phyloP scores from a whole-genome alignment of 2,888 invertebrate genomes.

The Agrenia bidenticulata region DNA sequence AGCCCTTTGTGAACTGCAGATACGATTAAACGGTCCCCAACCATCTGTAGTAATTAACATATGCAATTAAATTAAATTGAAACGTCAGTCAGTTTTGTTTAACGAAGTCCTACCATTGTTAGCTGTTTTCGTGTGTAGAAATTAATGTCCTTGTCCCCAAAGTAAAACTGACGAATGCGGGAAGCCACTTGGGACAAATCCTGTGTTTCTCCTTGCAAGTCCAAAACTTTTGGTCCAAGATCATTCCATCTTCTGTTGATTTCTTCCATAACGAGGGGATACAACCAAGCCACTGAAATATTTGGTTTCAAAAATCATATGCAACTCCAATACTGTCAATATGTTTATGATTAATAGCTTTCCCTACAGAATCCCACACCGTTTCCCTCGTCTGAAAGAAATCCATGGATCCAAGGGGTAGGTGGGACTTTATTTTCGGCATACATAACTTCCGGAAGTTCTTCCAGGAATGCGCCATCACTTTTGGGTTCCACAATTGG shows the following conservation, averaged over 20 bases:
- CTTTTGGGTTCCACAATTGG: slow-evolving; percentile 28
- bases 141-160: slow-evolving; percentile 34
- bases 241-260: slow-evolving; percentile 33
- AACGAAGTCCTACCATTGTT: slow-evolving; percentile 24
- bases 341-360: not conserved
- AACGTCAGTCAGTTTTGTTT: not conserved
- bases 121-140: slow-evolving; percentile 33
- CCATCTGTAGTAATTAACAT: slow-evolving; percentile 34
- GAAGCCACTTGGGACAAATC: slow-evolving; percentile 27
- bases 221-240: slow-evolving; percentile 38
- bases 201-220: slow-evolving; percentile 32
- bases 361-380: slow-evolving; percentile 34
- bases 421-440: slow-evolving; percentile 18
- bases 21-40: slow-evolving; percentile 38
- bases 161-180: slow-evolving; percentile 35
- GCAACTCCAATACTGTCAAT: not conserved
- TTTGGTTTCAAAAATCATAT: not conserved
- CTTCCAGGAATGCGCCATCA: slow-evolving; percentile 28
- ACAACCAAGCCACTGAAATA: slow-evolving; percentile 37
- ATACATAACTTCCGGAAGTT: slow-evolving; percentile 34
- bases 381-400: slow-evolving; percentile 37
- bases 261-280: slow-evolving; percentile 40
- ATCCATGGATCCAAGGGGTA: slow-evolving; percentile 38
- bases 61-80: slow-evolving; percentile 5
- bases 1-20: slow-evolving; percentile 39